Conservation (phyloP, 1,140 invertebrate genomes). For the Argopecten irradians region DNA sequence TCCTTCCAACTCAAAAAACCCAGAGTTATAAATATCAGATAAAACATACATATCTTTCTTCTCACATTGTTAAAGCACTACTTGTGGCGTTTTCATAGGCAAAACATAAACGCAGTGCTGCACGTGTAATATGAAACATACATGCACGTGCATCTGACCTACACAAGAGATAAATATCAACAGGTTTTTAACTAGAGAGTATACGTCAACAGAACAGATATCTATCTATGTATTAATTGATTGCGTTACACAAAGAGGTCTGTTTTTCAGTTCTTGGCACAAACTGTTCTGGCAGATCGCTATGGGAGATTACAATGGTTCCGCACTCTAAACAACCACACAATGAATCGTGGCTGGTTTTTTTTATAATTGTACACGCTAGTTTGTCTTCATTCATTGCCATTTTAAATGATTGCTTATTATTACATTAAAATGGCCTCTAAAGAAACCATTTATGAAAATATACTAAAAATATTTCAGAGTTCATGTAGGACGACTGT, state of each 20-base stretch:
- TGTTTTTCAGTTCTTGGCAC: neutral
- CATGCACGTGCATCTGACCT: neutral
- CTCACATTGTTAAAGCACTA: neutral
- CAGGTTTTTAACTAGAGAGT: neutral
- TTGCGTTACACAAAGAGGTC: neutral
- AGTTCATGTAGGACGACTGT: no score
- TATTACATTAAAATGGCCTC: no score
- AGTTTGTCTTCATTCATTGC: no score
- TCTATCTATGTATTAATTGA: neutral
- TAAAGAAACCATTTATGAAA: no score
- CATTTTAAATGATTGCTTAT: no score
- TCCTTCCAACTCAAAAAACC: neutral
- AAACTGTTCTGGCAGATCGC: neutral
- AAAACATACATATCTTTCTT: neutral
- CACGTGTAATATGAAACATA: conserved; percentile 11
- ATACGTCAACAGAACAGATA: neutral
- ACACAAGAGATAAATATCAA: neutral
- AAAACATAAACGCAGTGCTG: neutral
- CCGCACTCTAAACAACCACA: neutral
- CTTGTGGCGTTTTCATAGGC: neutral
- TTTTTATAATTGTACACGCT: no score
- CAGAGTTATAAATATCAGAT: neutral
- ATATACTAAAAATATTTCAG: no score
- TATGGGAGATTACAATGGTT: neutral
- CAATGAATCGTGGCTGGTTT: neutral